Evolutionary conservation across 2,113 vertebrate species (phyloP), one percentile per base, ranked within the genome.

Genomic region (Ursus arctos): DNA sequence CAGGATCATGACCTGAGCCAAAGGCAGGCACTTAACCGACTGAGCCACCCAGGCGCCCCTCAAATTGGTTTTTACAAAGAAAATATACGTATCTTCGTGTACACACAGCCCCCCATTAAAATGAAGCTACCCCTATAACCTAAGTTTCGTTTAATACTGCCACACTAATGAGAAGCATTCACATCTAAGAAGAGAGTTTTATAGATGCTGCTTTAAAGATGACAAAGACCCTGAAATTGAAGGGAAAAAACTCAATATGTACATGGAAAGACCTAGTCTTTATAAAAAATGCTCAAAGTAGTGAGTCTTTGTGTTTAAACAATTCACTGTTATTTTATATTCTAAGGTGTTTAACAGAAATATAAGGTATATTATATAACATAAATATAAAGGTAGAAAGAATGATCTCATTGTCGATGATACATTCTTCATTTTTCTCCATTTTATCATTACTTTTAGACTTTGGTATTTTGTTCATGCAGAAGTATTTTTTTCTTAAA

Each of bases 271-370:
- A 94, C 83, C 76, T 97, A 92, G 77, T 98, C 95, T 92, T 28
- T 98, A 95, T 96, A 97, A 97, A 97, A 96, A 93, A 88, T 81
- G 89, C 33, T 96, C 49, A 96, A 94, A 95, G 49, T 61, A 87
- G 88, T 72, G 96, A 89, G 89, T 97, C 96, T 98, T 92, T 83
- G 83, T 79, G 91, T 97, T 92, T 89, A 94, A 71, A 92, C 65
- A 79, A 79, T 57, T 97, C 67, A 91, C 57, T 97, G 57, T 92
- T 96, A 97, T 57, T 98, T 98, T 98, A 98, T 89, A 98, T 98
- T 97, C 97, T 97, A 98, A 99, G 98, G 98, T 99, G 98, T 98
- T 98, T 98, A 91, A 49, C 4, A 49, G 6, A 43, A 43, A 43
- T 43, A 43, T 43, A 43, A 43, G 43, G 43, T 43, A 43, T 43